phyloP scores from a whole-genome alignment of 2,888 invertebrate species.

The Pasiphila rectangulata region DNA sequence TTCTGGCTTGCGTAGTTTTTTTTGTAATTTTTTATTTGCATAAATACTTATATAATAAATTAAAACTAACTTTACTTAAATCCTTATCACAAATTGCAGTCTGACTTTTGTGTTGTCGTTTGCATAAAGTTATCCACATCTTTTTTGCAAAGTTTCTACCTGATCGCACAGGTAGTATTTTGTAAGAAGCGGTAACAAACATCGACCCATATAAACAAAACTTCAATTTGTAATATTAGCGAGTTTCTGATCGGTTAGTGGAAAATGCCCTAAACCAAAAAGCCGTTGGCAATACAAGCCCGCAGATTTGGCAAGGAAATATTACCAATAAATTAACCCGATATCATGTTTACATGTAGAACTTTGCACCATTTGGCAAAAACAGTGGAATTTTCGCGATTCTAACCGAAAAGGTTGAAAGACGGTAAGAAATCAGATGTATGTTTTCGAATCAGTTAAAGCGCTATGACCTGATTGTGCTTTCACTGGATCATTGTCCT shows the following conservation, averaged over 20 bases:
- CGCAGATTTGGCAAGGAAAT: slow-evolving; percentile 39
- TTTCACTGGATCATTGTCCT: neutral
- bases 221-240: too few species aligned
- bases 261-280: slow-evolving; percentile 1
- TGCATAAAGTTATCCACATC: too few species aligned
- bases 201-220: too few species aligned
- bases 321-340: slow-evolving; percentile 38
- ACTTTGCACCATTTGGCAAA: slow-evolving; percentile 47
- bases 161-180: too few species aligned
- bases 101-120: too few species aligned
- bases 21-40: too few species aligned
- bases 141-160: too few species aligned
- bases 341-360: slow-evolving; percentile 26
- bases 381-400: slow-evolving; percentile 31
- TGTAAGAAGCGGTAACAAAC: too few species aligned
- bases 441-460: slow-evolving; percentile 8
- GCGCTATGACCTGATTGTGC: slow-evolving; percentile 3
- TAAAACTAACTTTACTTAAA: too few species aligned
- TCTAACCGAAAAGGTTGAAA: slow-evolving; percentile 35
- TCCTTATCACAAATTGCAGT: too few species aligned
- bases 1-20: too few species aligned
- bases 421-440: slow-evolving; percentile 7
- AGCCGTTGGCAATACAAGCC: slow-evolving; percentile 15
- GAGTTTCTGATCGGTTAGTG: slow-evolving; percentile 3
- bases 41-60: too few species aligned